Conservation (phyloP, 2,797 vertebrate genomes). For the Esox lucius region DNA sequence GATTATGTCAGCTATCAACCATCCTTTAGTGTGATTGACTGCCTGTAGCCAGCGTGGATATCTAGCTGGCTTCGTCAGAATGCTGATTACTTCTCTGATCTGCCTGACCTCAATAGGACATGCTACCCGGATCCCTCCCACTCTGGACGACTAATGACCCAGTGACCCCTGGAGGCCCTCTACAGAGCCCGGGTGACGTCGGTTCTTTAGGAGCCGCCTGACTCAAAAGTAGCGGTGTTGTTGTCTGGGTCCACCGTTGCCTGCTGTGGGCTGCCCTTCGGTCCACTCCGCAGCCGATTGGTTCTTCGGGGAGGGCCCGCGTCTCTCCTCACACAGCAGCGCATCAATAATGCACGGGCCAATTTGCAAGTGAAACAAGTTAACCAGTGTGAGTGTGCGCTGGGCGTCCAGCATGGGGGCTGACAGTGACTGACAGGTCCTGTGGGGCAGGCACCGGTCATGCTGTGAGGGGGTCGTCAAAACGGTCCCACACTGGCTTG, state of each 20-base stretch:
- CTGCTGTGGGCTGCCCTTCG: too few relatives aligned
- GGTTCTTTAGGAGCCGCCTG: background rate
- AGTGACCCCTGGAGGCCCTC: background rate
- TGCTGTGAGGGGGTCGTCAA: too few relatives aligned
- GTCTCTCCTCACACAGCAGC: background rate
- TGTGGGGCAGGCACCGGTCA: background rate
- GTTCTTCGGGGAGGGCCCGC: too few relatives aligned
- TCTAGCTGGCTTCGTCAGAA: background rate
- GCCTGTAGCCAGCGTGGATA: background rate
- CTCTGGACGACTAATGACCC: background rate
- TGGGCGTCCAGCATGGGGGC: slow-evolving; percentile 3
- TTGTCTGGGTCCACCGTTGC: too few relatives aligned
- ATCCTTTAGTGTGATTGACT: background rate
- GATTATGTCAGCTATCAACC: background rate
- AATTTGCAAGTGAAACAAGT: slow-evolving; percentile 17
- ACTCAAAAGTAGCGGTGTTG: too few relatives aligned
- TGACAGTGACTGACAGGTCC: slow-evolving; percentile 12
- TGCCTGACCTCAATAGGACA: background rate
- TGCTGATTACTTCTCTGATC: background rate
- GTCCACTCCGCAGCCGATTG: too few relatives aligned
- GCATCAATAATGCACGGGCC: slow-evolving; percentile 7
- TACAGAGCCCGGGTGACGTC: background rate
- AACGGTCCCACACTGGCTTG: too few relatives aligned
- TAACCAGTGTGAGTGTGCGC: background rate
- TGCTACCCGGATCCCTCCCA: background rate